phyloP scores from a whole-genome alignment of 2,888 invertebrate species.

The Trisateles emortualis region DNA sequence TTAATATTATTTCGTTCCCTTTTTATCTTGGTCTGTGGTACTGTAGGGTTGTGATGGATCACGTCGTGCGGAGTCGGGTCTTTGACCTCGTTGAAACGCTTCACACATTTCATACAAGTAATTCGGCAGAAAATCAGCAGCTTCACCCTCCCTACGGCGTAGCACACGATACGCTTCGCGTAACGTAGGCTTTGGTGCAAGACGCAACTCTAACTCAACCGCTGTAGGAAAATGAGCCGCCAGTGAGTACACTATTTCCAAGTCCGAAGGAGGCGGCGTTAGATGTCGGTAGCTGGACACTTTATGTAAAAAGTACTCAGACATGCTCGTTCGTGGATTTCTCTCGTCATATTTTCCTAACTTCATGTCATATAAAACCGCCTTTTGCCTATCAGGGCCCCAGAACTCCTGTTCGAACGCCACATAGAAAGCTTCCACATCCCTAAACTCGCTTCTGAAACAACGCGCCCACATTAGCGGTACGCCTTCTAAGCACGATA shows the following conservation, averaged over 20 bases:
- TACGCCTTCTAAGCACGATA: conserved; percentile 79
- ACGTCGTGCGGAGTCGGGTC: conserved; percentile 73
- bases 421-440: conserved; percentile 68
- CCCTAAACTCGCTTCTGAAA: conserved; percentile 75
- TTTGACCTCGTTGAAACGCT: conserved; percentile 76
- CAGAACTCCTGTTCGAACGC: conserved; percentile 82
- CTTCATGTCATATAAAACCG: conserved; percentile 80
- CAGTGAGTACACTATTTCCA: conserved; percentile 81
- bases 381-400: conserved; percentile 79
- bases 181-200: conserved; percentile 80
- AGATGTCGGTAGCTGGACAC: conserved; percentile 80
- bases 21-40: conserved; percentile 55
- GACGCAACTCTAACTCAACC: conserved; percentile 78
- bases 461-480: conserved; percentile 83
- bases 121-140: conserved; percentile 79
- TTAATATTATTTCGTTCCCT: conserved; percentile 51
- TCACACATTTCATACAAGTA: conserved; percentile 84
- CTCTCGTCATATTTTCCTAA: conserved; percentile 78
- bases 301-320: conserved; percentile 81
- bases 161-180: conserved; percentile 80
- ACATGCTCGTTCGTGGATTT: conserved; percentile 74
- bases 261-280: conserved; percentile 79
- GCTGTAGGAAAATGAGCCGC: conserved; percentile 82
- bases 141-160: conserved; percentile 78
- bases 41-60: conserved; percentile 57